These are phyloP conservation scores for Dryococelus australis DNA, from an alignment of 2,888 invertebrate genomes.

Conservation along the genomic window DNA sequence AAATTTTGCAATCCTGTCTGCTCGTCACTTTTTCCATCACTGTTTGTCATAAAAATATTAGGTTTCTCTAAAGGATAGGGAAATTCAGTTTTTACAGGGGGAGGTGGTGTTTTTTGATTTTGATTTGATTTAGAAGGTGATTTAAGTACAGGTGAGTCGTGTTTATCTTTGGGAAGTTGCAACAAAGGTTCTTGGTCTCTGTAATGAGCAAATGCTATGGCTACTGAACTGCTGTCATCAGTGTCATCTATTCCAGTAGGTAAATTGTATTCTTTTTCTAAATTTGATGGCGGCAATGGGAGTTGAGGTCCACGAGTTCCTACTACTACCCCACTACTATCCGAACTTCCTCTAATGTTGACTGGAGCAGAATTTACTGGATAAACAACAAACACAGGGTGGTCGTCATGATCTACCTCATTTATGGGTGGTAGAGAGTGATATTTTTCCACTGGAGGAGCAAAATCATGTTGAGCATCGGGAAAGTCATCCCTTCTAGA, in stretches of 20 bases:
- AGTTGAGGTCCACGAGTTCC: constrained; percentile 64
- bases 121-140: constrained; percentile 54
- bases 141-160: constrained; percentile 58
- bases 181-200: constrained; percentile 60
- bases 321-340: constrained; percentile 63
- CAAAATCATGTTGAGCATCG: constrained; percentile 1
- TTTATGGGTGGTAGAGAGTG: constrained; percentile 46
- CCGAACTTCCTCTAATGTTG: constrained; percentile 58
- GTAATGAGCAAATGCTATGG: constrained; percentile 28
- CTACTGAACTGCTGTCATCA: constrained; percentile 12
- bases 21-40: neutral
- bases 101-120: constrained; percentile 45
- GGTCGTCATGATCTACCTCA: constrained; percentile 40
- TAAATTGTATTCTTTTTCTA: constrained; percentile 45
- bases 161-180: constrained; percentile 56
- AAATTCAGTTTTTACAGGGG: constrained; percentile 64
- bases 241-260: neutral
- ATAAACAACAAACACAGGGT: constrained; percentile 66
- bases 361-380: constrained; percentile 65
- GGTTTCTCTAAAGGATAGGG: constrained; percentile 71
- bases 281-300: constrained; percentile 59
- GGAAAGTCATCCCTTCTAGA: constrained; percentile 37
- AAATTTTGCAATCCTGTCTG: constrained; percentile 41
- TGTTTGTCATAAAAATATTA: constrained; percentile 54
- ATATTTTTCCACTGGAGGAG: constrained; percentile 29